These are phyloP conservation scores for Cyprinella venusta DNA, from an alignment of 2,797 vertebrate species.

Conservation along the genomic window DNA sequence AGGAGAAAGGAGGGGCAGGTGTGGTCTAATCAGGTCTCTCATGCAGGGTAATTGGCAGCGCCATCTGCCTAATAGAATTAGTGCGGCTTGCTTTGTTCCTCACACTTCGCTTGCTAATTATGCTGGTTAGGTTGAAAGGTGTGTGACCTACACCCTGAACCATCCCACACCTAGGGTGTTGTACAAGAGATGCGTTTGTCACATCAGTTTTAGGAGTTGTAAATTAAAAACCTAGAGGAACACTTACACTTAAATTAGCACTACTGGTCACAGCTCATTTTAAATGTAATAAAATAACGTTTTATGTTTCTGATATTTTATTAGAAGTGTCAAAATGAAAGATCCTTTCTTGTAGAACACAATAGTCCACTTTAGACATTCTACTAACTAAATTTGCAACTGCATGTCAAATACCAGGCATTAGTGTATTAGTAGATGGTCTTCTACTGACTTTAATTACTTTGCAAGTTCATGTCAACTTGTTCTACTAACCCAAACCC, in stretches of 20 bases:
- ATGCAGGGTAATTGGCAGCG: slow-evolving; percentile 49
- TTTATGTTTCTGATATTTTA: background rate
- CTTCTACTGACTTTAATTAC: no score
- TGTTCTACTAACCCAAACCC: no score
- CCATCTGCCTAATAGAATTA: slow-evolving; percentile 53
- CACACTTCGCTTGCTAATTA: slow-evolving; percentile 46
- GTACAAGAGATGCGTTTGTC: slow-evolving; percentile 9
- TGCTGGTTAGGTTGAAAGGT: slow-evolving; percentile 37
- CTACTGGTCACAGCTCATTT: background rate
- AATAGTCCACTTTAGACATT: background rate
- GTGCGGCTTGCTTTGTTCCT: slow-evolving; percentile 39
- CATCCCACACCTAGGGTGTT: slow-evolving; percentile 38
- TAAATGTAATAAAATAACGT: background rate
- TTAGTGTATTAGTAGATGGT: background rate
- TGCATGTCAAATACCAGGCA: background rate
- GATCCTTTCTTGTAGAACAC: background rate
- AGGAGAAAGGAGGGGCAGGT: slow-evolving; percentile 21
- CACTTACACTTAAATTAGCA: background rate
- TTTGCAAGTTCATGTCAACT: no score
- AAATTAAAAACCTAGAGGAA: slow-evolving; percentile 12
- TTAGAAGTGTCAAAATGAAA: background rate
- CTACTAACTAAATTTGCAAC: background rate
- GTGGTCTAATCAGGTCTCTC: slow-evolving; percentile 47
- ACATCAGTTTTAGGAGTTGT: slow-evolving; percentile 4
- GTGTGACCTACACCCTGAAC: slow-evolving; percentile 18